Evolutionary conservation across 2,113 vertebrate species (phyloP).

Genomic region (Canis aureus): DNA sequence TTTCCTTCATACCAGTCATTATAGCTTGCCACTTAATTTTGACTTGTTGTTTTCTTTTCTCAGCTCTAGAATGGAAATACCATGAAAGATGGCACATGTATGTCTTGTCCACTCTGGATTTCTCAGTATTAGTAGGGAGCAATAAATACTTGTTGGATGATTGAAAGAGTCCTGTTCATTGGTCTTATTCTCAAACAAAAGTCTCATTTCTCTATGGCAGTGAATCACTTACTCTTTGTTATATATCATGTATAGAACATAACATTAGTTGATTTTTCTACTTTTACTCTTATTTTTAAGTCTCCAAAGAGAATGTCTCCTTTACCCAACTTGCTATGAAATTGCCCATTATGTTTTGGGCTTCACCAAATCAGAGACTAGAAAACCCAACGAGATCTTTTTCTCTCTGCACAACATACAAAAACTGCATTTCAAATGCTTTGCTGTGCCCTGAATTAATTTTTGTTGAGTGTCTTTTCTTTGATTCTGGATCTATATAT

Average conservation of each 20-base stretch:
- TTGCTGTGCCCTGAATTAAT: not conserved
- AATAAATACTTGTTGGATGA: not conserved
- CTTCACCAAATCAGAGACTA: conserved; percentile 6
- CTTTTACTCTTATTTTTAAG: not conserved
- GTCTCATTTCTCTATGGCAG: not conserved
- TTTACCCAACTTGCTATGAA: not conserved
- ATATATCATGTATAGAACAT: not conserved
- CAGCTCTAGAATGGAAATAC: not conserved
- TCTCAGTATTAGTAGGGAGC: not conserved
- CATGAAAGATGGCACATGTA: not conserved
- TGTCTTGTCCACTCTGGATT: not conserved
- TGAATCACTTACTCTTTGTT: not conserved
- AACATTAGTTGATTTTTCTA: not conserved
- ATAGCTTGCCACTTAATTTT: not conserved
- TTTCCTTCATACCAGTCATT: not conserved
- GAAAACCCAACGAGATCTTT: not conserved
- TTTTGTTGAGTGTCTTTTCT: not conserved
- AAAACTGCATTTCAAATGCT: conserved; percentile 48
- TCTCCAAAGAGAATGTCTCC: not conserved
- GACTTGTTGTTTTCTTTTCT: not conserved
- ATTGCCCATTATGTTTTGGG: not conserved
- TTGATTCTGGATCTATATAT: not conserved
- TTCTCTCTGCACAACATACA: not conserved
- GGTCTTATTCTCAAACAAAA: not conserved
- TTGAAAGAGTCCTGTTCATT: not conserved